Conservation (phyloP, 2,113 vertebrate species). For the Axis porcinus region DNA sequence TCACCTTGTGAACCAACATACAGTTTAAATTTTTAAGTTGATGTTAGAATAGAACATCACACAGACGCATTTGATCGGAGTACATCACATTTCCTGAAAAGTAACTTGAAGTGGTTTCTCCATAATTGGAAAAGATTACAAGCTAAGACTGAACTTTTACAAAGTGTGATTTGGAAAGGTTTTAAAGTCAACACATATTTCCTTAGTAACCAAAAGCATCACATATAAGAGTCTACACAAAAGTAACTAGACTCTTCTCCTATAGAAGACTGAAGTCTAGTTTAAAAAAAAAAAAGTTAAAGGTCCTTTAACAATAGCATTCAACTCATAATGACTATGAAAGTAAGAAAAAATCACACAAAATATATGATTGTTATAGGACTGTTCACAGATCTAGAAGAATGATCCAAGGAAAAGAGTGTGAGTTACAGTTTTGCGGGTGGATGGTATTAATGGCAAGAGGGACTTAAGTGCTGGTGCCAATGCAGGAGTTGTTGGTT, state of each 20-base stretch:
- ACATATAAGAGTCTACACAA: neutral
- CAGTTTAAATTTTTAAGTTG: neutral
- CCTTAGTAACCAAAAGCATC: neutral
- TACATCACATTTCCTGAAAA: neutral
- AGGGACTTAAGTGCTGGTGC: neutral
- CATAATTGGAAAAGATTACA: neutral
- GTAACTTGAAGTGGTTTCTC: neutral
- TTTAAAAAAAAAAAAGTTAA: neutral
- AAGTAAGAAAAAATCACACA: neutral
- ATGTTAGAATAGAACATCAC: neutral
- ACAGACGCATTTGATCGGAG: neutral
- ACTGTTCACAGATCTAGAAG: neutral
- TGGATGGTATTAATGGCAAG: neutral
- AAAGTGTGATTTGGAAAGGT: neutral
- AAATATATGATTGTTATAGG: neutral
- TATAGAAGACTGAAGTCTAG: neutral
- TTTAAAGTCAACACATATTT: constrained; percentile 18
- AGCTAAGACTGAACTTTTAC: neutral
- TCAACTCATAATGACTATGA: neutral
- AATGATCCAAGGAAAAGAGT: neutral
- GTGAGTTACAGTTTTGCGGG: neutral
- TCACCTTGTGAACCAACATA: neutral
- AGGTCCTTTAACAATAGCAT: neutral
- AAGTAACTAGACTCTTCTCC: neutral
- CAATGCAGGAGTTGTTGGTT: neutral